Conservation (phyloP, 30 jellyfish, hydroid and myxozoan species). For the Turritopsis dohrnii region DNA sequence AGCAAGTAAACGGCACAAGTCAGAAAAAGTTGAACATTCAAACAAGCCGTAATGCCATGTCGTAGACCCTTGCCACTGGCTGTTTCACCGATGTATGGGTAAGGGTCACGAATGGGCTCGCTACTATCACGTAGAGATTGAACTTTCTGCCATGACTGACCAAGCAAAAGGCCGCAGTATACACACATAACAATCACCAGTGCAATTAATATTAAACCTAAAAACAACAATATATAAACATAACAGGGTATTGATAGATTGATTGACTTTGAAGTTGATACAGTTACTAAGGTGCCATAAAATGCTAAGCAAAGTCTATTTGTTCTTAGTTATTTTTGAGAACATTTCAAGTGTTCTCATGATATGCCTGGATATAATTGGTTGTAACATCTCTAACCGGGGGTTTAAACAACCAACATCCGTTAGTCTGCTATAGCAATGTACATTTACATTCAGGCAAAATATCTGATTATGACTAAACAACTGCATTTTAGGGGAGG, state of each 20-base stretch:
- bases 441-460: too few relatives aligned
- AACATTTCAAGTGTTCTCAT: too few relatives aligned
- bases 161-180: slow-evolving; percentile 47
- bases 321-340: too few relatives aligned
- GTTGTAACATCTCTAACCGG: too few relatives aligned
- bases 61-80: slow-evolving; percentile 34
- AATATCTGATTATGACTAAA: not conserved
- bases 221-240: not conserved
- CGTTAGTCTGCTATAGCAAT: too few relatives aligned
- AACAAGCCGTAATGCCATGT: slow-evolving; percentile 10
- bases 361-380: too few relatives aligned
- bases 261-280: too few relatives aligned
- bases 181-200: slow-evolving; percentile 20
- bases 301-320: too few relatives aligned
- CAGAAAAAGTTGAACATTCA: slow-evolving; percentile 24
- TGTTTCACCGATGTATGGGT: slow-evolving; percentile 41
- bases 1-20: slow-evolving; percentile 34
- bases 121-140: not conserved
- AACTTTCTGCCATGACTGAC: slow-evolving; percentile 34
- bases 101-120: slow-evolving; percentile 48
- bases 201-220: slow-evolving; percentile 30
- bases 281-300: too few relatives aligned
- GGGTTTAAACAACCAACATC: too few relatives aligned
- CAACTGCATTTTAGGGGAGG: not conserved
- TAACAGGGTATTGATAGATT: not conserved